phyloP scores from a whole-genome alignment of 2,113 vertebrate genomes.

The Hydrochoerus hydrochaeris region DNA sequence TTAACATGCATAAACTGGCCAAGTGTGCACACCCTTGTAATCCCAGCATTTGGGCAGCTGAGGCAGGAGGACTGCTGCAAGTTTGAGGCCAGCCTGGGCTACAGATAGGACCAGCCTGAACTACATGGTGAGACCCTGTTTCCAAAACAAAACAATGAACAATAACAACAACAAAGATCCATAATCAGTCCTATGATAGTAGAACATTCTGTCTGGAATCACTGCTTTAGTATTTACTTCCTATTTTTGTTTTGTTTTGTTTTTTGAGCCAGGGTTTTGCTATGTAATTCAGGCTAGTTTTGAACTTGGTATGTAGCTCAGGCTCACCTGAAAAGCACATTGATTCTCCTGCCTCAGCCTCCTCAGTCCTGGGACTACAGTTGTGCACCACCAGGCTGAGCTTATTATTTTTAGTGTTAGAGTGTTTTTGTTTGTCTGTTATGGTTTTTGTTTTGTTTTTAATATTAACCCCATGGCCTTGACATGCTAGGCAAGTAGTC shows the following conservation, averaged over 20 bases:
- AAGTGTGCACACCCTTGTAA: background rate
- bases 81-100: background rate
- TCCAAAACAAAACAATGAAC: background rate
- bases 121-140: background rate
- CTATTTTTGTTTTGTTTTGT: background rate
- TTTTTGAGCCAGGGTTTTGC: background rate
- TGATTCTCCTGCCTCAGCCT: background rate
- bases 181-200: background rate
- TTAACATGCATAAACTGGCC: background rate
- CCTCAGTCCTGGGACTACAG: background rate
- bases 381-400: background rate
- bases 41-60: background rate
- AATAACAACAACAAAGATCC: background rate
- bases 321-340: background rate
- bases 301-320: background rate
- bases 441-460: too few species aligned
- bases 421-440: background rate
- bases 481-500: background rate
- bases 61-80: background rate
- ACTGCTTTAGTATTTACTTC: background rate
- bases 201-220: background rate
- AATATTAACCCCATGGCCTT: background rate
- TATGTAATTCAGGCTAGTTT: background rate
- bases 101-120: background rate
- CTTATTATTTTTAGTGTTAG: background rate